Conservation (phyloP, 2,797 vertebrate species). For the Peromyscus attwateri region DNA sequence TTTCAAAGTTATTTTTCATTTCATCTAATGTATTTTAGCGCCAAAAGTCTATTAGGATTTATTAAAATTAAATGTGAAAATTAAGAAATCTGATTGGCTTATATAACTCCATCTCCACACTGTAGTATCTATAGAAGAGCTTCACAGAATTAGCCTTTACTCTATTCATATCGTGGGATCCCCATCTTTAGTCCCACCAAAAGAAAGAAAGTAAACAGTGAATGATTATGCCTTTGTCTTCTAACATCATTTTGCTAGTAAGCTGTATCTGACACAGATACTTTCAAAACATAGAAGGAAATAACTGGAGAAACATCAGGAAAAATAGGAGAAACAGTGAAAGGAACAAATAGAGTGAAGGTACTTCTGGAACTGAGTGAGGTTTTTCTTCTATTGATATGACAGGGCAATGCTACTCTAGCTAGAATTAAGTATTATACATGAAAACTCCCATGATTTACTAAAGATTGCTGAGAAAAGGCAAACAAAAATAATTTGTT, state of each 20-base stretch:
- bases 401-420: not conserved
- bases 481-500: not conserved
- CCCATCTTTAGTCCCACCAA: not conserved
- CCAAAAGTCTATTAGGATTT: not conserved
- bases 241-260: not conserved
- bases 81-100: constrained; percentile 36
- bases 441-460: not conserved
- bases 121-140: not conserved
- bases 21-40: constrained; percentile 59
- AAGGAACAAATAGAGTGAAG: not conserved
- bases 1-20: constrained; percentile 60
- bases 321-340: not conserved
- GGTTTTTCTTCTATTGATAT: not conserved
- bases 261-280: not conserved
- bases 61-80: constrained; percentile 71
- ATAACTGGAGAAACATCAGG: not conserved
- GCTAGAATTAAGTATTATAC: not conserved
- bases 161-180: not conserved
- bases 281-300: not conserved
- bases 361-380: not conserved
- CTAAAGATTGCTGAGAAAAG: not conserved
- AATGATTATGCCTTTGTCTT: not conserved
- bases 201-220: not conserved
- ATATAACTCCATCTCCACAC: not conserved
- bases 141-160: not conserved